Percentiles rank a stretch among this genome's conserved stretches.
Conservation (phyloP, 2,888 invertebrate genomes). For the Synanthedon andrenaeformis region DNA sequence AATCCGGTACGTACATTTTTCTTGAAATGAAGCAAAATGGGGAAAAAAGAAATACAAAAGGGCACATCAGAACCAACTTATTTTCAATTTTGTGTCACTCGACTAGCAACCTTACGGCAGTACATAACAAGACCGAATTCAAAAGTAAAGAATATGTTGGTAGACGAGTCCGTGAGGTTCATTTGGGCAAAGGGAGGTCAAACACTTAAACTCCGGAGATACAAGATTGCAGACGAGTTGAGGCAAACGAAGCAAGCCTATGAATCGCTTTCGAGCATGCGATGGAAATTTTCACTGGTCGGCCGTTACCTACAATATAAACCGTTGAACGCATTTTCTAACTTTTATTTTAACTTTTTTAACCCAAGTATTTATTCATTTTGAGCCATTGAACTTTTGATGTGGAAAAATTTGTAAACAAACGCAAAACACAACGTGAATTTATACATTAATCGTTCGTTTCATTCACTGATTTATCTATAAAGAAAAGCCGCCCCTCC, state of each 20-base stretch:
- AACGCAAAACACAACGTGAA: no score
- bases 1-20: constrained; percentile 56
- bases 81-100: constrained; percentile 14
- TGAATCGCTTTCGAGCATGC: constrained; percentile 53
- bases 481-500: no score
- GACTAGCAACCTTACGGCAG: constrained; percentile 24
- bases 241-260: constrained; percentile 57
- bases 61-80: constrained; percentile 33
- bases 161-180: constrained; percentile 49
- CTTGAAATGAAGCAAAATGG: constrained; percentile 40
- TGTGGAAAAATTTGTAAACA: no score
- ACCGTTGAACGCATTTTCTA: background rate
- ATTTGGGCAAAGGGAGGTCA: constrained; percentile 61
- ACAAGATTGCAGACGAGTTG: constrained; percentile 61
- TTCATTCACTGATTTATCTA: no score
- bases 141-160: constrained; percentile 27
- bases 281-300: constrained; percentile 39
- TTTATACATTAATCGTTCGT: no score
- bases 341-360: background rate
- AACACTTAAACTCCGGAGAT: constrained; percentile 62
- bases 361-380: background rate
- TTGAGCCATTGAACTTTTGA: no score
- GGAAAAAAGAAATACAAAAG: constrained; percentile 55
- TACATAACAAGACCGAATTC: constrained; percentile 23
- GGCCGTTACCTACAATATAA: background rate